Evolutionary conservation across 2,888 invertebrate genomes (phyloP), one percentile per base, ranked within the genome.

Genomic region (Crepidodera aurea): DNA sequence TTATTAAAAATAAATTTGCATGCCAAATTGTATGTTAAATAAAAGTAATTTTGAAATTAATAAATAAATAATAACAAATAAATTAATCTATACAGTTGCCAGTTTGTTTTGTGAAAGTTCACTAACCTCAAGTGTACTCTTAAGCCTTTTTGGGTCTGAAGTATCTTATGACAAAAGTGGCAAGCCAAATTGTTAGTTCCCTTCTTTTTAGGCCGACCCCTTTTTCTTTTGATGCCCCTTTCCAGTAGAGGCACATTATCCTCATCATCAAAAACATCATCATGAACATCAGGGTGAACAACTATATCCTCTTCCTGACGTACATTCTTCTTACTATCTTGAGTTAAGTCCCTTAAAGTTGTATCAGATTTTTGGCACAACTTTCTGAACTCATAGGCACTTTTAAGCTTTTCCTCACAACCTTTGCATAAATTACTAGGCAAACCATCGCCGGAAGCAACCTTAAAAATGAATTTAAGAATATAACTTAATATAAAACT

Each of bases 281-380:
- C 68, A 54, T 32, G 64, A 10, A 74, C 62, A 67, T 75, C 75
- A 12, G 76, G 74, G 53, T 77, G 73, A 18, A 76, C 68, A 16
- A 74, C 62, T 29, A 77, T 76, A 54, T 69, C 69, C 55, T 74
- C 74, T 62, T 76, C 71, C 51, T 71, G 67, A 16, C 59, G 55
- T 39, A 64, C 22, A 22, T 34, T 34, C 4, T 60, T 62, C 19
- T 65, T 63, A 37, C 62, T 61, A 44, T 61, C 64, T 44, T 70
- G 65, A 13, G 71, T 71, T 46, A 77, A 67, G 61, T 78, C 75
- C 42, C 80, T 69, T 57, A 82, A 71, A 13, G 77, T 71, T 29
- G 66, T 66, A 67, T 82, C 81, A n/a, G 80, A 76, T 67, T 78
- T 80, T 69, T 81, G 80, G 69, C 79, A 81, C 59, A 78, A 78